Conservation (phyloP, 2,113 vertebrate genomes). For the Mormyrus lacerda region DNA sequence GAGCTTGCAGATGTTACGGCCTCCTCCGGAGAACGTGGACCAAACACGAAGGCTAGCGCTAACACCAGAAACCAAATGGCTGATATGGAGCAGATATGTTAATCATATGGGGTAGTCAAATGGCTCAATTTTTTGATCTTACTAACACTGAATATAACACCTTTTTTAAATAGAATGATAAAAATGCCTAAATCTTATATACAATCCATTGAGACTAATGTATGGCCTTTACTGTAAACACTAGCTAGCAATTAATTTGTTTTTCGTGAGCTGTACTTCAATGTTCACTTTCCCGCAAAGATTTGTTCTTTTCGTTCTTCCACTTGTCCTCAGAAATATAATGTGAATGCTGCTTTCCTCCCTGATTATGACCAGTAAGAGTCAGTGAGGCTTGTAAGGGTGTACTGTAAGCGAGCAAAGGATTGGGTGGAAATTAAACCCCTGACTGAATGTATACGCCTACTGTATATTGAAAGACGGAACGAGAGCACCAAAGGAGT, state of each 20-base stretch:
- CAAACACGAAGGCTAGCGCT: neutral
- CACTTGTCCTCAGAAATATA: neutral
- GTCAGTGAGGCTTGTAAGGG: neutral
- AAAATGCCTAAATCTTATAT: neutral
- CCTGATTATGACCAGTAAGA: neutral
- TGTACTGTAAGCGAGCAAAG: neutral
- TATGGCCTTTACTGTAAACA: neutral
- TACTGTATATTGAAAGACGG: neutral
- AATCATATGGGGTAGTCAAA: neutral
- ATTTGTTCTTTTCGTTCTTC: neutral
- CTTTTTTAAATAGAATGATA: neutral
- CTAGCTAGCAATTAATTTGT: neutral
- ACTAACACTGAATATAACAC: neutral
- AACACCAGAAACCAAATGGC: neutral
- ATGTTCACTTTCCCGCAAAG: neutral
- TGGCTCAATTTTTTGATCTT: neutral
- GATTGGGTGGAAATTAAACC: neutral
- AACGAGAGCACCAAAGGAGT: neutral
- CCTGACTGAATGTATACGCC: neutral
- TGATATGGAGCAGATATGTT: neutral
- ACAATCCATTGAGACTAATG: neutral
- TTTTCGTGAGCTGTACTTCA: neutral
- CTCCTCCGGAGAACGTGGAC: neutral
- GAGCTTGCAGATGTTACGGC: neutral
- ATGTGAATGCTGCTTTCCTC: neutral